Conservation (phyloP, 2,113 vertebrate genomes). For the Rhodinocichla rosea region DNA sequence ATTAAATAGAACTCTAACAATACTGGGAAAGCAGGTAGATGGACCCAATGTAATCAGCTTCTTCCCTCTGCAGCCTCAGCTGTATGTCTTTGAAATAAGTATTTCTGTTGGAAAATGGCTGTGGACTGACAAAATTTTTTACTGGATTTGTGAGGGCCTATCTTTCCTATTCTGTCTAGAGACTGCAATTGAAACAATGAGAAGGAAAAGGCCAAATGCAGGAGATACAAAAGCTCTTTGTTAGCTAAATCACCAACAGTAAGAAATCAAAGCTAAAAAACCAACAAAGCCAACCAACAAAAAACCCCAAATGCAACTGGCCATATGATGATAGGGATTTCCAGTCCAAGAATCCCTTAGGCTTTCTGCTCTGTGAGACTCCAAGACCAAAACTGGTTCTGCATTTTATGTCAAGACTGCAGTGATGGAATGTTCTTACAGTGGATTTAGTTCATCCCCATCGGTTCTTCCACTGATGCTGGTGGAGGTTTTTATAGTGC, state of each 20-base stretch:
- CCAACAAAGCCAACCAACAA: neutral
- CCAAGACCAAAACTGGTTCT: neutral
- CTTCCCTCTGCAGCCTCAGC: neutral
- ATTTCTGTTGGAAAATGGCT: neutral
- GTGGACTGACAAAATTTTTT: neutral
- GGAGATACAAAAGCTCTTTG: neutral
- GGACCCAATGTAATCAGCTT: neutral
- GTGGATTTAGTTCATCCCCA: neutral
- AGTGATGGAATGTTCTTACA: neutral
- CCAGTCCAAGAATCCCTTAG: neutral
- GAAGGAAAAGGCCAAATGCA: neutral
- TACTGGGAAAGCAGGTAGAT: neutral
- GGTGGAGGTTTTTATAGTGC: neutral
- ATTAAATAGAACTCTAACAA: neutral
- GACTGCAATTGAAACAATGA: neutral
- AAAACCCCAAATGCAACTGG: neutral
- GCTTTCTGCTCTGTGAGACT: neutral
- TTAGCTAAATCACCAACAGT: neutral
- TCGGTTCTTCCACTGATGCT: neutral
- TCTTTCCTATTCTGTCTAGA: neutral
- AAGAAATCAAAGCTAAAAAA: neutral
- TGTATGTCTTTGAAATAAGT: neutral
- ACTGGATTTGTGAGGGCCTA: neutral
- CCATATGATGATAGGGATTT: neutral
- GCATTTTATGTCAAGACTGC: neutral